Conservation (phyloP, 2,797 vertebrate genomes). For the Sebastes alutus region DNA sequence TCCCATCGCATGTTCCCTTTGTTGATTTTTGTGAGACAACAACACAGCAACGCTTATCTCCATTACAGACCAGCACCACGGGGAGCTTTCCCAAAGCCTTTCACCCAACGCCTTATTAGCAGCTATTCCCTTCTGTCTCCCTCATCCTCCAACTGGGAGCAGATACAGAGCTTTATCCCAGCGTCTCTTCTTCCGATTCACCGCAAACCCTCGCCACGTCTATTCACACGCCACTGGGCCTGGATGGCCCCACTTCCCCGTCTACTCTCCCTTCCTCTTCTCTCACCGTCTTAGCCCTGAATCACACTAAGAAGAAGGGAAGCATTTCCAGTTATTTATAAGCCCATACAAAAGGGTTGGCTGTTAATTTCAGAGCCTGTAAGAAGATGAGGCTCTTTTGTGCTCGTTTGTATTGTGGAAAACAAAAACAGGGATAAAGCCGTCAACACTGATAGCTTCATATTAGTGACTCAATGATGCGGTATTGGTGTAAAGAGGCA, state of each 20-base stretch:
- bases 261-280: constrained; percentile 17
- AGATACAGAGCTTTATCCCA: constrained; percentile 63
- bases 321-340: constrained; percentile 64
- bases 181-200: constrained; percentile 52
- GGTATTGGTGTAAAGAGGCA: constrained; percentile 5
- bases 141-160: constrained; percentile 68
- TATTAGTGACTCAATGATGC: constrained; percentile 35
- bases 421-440: constrained; percentile 64
- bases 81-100: constrained; percentile 82
- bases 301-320: constrained; percentile 30
- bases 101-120: constrained; percentile 81
- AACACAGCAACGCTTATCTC: constrained; percentile 80
- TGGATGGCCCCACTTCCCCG: constrained; percentile 33
- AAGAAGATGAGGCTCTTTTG: constrained; percentile 72
- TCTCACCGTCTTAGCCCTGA: constrained; percentile 53
- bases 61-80: constrained; percentile 74
- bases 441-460: constrained; percentile 39
- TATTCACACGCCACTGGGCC: constrained; percentile 57
- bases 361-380: constrained; percentile 65
- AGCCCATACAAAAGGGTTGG: constrained; percentile 53
- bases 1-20: constrained; percentile 83
- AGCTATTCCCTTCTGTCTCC: constrained; percentile 69
- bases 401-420: constrained; percentile 59
- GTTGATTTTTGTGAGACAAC: constrained; percentile 83
- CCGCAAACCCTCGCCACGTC: constrained; percentile 24